Evolutionary conservation across 2,888 invertebrate genomes (phyloP).

Genomic region (Drosophila testacea): DNA sequence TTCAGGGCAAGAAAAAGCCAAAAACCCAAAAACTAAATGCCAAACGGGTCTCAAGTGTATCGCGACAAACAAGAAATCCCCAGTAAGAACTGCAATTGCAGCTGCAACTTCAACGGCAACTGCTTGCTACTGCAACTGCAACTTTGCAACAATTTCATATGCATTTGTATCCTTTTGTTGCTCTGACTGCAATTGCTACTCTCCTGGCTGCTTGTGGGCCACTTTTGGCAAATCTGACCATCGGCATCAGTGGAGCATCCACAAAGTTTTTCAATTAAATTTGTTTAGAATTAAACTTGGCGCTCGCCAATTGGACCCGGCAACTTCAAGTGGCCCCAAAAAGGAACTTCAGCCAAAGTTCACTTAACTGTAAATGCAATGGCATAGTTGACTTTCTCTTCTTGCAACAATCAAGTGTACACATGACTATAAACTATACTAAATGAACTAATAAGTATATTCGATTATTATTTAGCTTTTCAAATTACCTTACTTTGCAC

Average conservation of each 20-base stretch:
- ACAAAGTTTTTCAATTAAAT: constrained; percentile 78
- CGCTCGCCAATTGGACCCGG: constrained; percentile 45
- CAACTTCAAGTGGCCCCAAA: constrained; percentile 21
- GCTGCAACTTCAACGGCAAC: constrained; percentile 37
- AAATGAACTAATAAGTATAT: not conserved
- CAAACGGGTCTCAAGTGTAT: constrained; percentile 71
- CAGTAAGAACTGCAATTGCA: constrained; percentile 36
- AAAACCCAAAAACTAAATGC: constrained; percentile 59
- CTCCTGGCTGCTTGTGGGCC: constrained; percentile 12
- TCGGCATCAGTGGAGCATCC: constrained; percentile 57
- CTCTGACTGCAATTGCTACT: constrained; percentile 17
- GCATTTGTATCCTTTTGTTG: constrained; percentile 70
- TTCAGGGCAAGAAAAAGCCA: constrained; percentile 29
- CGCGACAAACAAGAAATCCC: constrained; percentile 63
- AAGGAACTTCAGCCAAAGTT: constrained; percentile 34
- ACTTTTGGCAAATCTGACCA: constrained; percentile 61
- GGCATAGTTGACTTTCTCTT: constrained; percentile 5
- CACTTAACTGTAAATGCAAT: constrained; percentile 55
- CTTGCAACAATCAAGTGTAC: constrained; percentile 8
- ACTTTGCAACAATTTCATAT: constrained; percentile 73
- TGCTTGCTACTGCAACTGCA: constrained; percentile 39
- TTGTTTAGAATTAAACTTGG: constrained; percentile 78
- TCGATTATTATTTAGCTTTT: not conserved
- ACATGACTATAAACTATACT: not conserved
- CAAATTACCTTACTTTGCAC: too few species aligned